Evolutionary conservation across 2,888 invertebrate species (phyloP).

Genomic region (Sinohyriopsis cumingii): DNA sequence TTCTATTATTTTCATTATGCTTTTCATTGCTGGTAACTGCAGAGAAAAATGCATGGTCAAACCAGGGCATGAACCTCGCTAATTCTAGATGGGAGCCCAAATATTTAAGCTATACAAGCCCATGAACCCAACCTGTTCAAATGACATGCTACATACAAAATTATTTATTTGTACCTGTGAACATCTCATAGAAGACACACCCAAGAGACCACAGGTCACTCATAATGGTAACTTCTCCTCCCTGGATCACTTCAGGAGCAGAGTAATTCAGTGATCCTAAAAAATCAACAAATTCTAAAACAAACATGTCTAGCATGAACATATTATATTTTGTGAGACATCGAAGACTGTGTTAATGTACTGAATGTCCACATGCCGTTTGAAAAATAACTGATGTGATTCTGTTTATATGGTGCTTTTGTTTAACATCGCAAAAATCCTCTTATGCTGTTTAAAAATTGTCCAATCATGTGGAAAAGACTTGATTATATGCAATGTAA

Average conservation of each 20-base stretch:
- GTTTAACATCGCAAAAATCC: too few relatives aligned
- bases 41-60: too few relatives aligned
- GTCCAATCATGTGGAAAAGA: too few relatives aligned
- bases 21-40: too few relatives aligned
- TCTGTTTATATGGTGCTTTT: too few relatives aligned
- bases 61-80: too few relatives aligned
- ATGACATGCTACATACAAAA: background rate
- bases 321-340: background rate
- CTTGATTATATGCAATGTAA: too few relatives aligned
- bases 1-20: too few relatives aligned
- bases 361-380: too few relatives aligned
- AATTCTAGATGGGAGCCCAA: background rate
- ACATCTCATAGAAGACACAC: constrained; percentile 71
- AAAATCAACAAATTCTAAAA: constrained; percentile 3
- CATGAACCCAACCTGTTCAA: background rate
- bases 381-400: too few relatives aligned
- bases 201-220: constrained; percentile 72
- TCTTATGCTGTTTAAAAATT: too few relatives aligned
- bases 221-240: constrained; percentile 56
- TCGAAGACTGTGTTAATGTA: background rate
- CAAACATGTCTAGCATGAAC: background rate
- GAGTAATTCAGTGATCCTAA: constrained; percentile 64
- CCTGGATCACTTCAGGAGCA: constrained; percentile 70
- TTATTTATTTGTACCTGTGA: constrained; percentile 58
- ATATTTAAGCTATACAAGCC: background rate